A percentile compares a stretch with the other conserved stretches of the same genome.
Conservation (phyloP, 2,797 vertebrate species). For the Iguana delicatissima region DNA sequence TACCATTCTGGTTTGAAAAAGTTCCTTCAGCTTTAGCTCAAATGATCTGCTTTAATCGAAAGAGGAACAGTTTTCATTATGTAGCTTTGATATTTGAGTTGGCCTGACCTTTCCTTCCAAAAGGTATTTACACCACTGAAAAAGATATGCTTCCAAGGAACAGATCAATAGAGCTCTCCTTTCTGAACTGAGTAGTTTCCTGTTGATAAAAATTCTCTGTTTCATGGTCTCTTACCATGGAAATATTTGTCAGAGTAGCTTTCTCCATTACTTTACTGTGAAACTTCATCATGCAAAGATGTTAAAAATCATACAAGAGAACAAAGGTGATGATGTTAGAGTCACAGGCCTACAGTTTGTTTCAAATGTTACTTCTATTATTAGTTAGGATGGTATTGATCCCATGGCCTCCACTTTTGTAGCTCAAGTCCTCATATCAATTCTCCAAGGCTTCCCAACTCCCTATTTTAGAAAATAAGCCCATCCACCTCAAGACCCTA, state of each 20-base stretch:
- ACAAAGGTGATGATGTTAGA: too few species aligned
- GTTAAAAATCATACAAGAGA: too few species aligned
- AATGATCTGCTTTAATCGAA: neutral
- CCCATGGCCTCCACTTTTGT: too few species aligned
- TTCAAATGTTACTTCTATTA: too few species aligned
- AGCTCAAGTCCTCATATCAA: too few species aligned
- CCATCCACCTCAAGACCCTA: too few species aligned
- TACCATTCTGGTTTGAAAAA: neutral
- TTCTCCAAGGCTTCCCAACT: too few species aligned
- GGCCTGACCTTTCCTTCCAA: neutral
- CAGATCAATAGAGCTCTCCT: neutral
- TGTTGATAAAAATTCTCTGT: neutral
- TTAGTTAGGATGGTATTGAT: too few species aligned
- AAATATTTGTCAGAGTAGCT: neutral
- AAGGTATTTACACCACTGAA: neutral
- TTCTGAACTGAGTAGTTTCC: neutral
- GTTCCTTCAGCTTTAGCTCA: neutral
- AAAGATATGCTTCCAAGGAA: neutral
- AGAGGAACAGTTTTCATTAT: neutral
- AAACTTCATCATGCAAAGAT: too few species aligned
- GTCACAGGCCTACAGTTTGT: too few species aligned
- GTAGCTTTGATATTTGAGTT: slow-evolving; percentile 3
- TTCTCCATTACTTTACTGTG: neutral
- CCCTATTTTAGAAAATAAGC: too few species aligned
- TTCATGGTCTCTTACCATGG: neutral